phyloP scores from a whole-genome alignment of 35 echinoderm and acorn worm species.

The Apostichopus japonicus region DNA sequence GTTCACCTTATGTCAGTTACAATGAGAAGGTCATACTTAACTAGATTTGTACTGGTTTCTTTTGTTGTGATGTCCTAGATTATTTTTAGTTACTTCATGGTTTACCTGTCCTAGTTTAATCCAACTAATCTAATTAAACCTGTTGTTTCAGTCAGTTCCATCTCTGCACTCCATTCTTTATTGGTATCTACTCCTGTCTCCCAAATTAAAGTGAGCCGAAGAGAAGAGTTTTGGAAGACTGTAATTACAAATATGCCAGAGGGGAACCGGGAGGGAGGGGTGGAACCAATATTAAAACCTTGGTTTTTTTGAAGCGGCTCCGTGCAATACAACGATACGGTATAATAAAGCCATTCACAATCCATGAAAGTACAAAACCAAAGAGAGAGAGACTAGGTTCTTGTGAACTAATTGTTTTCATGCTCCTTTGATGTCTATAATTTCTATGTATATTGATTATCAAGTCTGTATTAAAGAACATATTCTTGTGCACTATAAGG shows the following conservation, averaged over 20 bases:
- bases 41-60: background rate
- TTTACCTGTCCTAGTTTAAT: constrained; percentile 7
- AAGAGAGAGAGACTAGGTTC: no score
- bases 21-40: background rate
- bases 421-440: no score
- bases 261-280: background rate
- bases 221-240: background rate
- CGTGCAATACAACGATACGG: no score
- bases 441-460: no score
- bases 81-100: background rate
- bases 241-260: background rate
- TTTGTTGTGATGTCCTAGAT: background rate
- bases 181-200: no score
- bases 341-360: no score
- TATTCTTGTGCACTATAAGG: no score
- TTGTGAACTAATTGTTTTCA: no score
- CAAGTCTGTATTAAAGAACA: no score
- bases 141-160: constrained; percentile 3
- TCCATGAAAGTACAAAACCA: no score
- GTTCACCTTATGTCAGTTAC: background rate
- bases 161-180: background rate
- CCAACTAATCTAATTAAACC: constrained; percentile 4
- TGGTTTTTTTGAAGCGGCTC: no score
- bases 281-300: no score
- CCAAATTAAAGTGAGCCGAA: background rate